Percentiles rank a stretch among this genome's conserved stretches.
phyloP scores from a whole-genome alignment of 2,797 vertebrate genomes.

The Falco naumanni region DNA sequence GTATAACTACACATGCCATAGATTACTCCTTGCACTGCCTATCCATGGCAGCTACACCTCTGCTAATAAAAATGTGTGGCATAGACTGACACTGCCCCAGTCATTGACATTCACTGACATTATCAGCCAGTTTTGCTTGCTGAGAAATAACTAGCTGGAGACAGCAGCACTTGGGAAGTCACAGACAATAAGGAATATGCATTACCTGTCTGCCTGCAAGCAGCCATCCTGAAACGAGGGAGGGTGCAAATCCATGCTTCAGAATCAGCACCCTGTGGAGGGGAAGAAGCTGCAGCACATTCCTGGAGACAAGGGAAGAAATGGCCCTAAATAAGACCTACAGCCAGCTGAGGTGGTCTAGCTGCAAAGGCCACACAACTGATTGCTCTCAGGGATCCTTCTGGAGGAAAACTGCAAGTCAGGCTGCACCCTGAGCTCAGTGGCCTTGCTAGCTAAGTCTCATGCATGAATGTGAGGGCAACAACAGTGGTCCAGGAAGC shows the following conservation, averaged over 20 bases:
- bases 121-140: not conserved
- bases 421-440: not conserved
- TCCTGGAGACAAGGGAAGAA: not conserved
- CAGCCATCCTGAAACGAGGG: not conserved
- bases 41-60: not conserved
- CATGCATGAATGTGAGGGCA: not conserved
- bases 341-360: not conserved
- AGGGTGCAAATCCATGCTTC: rapidly evolving
- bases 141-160: not conserved
- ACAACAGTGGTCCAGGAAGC: not conserved
- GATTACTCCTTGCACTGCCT: not conserved
- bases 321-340: not conserved
- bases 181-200: not conserved
- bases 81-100: no score
- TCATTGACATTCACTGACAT: not conserved
- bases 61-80: not conserved
- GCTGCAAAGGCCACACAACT: not conserved
- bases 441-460: not conserved
- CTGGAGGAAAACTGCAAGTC: not conserved
- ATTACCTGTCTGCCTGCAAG: not conserved
- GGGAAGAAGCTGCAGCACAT: not conserved
- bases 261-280: no score
- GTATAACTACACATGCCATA: not conserved
- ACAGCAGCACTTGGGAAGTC: not conserved
- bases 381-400: not conserved